Percentiles rank a stretch among this genome's conserved stretches.
Evolutionary conservation across 2,888 invertebrate genomes (phyloP).

Genomic region (Laothoe populi): DNA sequence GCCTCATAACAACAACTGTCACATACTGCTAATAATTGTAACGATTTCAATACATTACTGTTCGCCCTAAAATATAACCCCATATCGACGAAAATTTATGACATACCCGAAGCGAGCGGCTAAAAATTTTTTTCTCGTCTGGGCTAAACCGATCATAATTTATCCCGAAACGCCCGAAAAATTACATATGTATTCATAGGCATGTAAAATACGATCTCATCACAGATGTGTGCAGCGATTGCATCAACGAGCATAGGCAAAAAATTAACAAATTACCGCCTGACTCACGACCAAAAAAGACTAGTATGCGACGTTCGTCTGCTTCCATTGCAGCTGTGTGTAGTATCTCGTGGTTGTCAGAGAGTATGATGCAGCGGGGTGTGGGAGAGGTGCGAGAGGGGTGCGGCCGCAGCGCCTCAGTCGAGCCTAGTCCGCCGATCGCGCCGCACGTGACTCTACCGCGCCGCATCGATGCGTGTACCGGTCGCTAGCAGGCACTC

Average conservation of each 20-base stretch:
- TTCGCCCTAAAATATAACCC: conserved; percentile 11
- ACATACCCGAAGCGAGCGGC: conserved; percentile 34
- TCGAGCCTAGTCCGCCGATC: conserved; percentile 63
- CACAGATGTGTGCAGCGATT: conserved; percentile 31
- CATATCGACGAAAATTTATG: conserved; percentile 38
- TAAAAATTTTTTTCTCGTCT: conserved; percentile 43
- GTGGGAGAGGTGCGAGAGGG: conserved; percentile 37
- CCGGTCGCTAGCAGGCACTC: conserved; percentile 66
- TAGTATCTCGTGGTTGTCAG: conserved; percentile 81
- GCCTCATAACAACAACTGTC: conserved; percentile 3
- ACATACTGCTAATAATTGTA: conserved; percentile 16
- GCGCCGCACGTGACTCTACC: conserved; percentile 59
- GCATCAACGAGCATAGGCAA: conserved; percentile 35
- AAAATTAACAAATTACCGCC: conserved; percentile 66
- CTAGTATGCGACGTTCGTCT: conserved; percentile 66
- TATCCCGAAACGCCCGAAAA: conserved; percentile 51
- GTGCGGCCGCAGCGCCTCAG: conserved; percentile 66
- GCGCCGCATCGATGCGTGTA: conserved; percentile 61
- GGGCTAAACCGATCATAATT: conserved; percentile 54
- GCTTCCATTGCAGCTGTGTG: conserved; percentile 75
- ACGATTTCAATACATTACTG: conserved; percentile 12
- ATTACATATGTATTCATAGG: conserved; percentile 64
- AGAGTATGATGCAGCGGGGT: conserved; percentile 76
- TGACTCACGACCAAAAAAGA: conserved; percentile 78
- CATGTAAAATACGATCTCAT: conserved; percentile 10